Conservation (phyloP, 37 sponge, comb jelly and placozoan genomes). For the Chondrosia reniformis region DNA sequence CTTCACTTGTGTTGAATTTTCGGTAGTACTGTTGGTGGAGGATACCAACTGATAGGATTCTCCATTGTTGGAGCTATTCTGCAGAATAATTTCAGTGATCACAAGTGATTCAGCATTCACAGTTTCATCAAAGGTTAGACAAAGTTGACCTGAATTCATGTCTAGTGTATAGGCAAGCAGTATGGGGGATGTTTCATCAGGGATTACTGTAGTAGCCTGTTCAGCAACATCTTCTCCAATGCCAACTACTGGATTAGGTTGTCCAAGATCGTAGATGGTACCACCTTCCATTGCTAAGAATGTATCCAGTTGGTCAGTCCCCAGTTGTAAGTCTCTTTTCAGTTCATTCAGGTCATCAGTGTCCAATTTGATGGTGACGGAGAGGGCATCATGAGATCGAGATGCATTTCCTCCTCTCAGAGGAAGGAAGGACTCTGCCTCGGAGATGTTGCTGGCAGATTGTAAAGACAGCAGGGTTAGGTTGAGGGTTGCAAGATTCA, state of each 20-base stretch:
- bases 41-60: conserved; percentile 25
- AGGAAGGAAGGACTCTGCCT: not conserved
- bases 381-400: conserved; percentile 50
- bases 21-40: conserved; percentile 17
- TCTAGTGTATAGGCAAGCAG: conserved; percentile 64
- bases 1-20: conserved; percentile 41
- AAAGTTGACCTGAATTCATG: conserved; percentile 54
- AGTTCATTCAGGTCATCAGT: conserved; percentile 76
- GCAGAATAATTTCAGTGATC: conserved; percentile 49
- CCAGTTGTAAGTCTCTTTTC: conserved; percentile 63
- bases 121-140: conserved; percentile 73
- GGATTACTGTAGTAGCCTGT: conserved; percentile 30
- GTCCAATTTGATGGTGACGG: conserved; percentile 35
- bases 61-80: conserved; percentile 14
- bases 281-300: conserved; percentile 48
- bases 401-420: conserved; percentile 46
- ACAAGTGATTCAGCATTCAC: conserved; percentile 50
- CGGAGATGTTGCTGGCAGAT: conserved; percentile 20
- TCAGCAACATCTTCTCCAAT: conserved; percentile 29
- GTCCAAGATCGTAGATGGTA: conserved; percentile 49
- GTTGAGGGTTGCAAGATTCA: conserved; percentile 73
- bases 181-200: conserved; percentile 55
- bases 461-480: conserved; percentile 48
- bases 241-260: conserved; percentile 49
- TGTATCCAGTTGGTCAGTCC: conserved; percentile 39